A percentile compares a stretch with the other conserved stretches of the same genome.
phyloP scores from a whole-genome alignment of 2,113 vertebrate species.

The Amia ocellicauda region DNA sequence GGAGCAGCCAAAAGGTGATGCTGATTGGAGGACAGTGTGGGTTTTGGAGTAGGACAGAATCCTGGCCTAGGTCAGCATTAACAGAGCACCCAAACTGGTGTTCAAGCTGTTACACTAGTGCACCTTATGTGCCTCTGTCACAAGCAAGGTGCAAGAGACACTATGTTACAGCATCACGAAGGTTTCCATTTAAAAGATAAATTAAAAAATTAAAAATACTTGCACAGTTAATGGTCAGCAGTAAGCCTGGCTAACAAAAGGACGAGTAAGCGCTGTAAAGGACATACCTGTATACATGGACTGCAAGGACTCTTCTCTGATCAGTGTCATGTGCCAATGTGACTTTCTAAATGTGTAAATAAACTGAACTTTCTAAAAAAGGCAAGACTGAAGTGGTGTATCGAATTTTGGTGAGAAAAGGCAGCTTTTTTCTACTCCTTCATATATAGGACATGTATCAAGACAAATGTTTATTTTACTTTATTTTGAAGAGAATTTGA shows the following conservation, averaged over 20 bases:
- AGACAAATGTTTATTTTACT: too few species aligned
- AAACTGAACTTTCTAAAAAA: too few species aligned
- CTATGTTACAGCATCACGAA: not conserved
- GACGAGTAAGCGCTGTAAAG: not conserved
- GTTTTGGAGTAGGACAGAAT: not conserved
- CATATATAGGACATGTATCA: too few species aligned
- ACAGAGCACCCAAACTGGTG: not conserved
- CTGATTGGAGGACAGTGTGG: too few species aligned
- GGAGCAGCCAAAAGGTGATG: too few species aligned
- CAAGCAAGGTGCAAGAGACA: not conserved
- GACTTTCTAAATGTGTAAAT: not conserved
- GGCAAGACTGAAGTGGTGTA: too few species aligned
- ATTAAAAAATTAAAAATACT: too few species aligned
- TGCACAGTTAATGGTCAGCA: not conserved
- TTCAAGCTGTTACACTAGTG: conserved; percentile 1
- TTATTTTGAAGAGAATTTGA: too few species aligned
- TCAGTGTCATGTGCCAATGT: not conserved
- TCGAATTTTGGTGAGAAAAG: too few species aligned
- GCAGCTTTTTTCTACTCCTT: too few species aligned
- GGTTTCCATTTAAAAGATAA: not conserved
- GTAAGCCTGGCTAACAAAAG: not conserved
- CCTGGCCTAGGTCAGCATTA: not conserved
- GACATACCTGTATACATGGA: not conserved
- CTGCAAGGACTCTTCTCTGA: not conserved
- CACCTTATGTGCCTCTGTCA: conserved; percentile 3